Evolutionary conservation across 2,888 invertebrate species (phyloP).

Genomic region (Siphonodentalium dalli): DNA sequence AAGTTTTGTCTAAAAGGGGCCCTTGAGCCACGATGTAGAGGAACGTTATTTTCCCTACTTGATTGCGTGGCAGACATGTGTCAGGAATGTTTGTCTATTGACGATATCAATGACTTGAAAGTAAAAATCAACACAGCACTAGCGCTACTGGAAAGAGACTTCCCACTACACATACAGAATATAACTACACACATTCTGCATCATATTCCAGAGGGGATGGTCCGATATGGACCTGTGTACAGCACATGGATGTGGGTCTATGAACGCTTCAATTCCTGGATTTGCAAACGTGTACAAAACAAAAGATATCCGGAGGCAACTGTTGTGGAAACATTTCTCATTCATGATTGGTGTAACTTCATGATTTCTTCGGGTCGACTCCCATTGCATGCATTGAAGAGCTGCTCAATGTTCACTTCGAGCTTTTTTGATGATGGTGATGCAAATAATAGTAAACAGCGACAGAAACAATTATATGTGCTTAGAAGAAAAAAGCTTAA

Average conservation of each 20-base stretch:
- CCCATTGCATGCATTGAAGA: no score
- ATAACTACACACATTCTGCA: background rate
- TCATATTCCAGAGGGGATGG: background rate
- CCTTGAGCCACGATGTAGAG: background rate
- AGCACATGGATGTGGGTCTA: conserved; percentile 11
- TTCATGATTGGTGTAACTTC: conserved; percentile 4
- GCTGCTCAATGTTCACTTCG: no score
- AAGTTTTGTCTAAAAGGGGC: background rate
- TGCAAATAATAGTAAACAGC: no score
- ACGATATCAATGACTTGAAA: conserved; percentile 1
- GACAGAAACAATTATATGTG: no score
- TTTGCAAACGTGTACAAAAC: conserved; percentile 7
- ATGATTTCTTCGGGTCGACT: conserved; percentile 2
- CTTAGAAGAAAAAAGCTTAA: no score
- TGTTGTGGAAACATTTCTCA: conserved; percentile 6
- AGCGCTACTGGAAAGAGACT: conserved; percentile 2
- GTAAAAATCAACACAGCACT: conserved; percentile 2
- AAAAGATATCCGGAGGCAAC: conserved; percentile 11
- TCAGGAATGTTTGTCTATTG: background rate
- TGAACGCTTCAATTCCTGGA: conserved; percentile 12
- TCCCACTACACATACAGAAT: no score
- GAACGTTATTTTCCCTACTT: conserved; percentile 6
- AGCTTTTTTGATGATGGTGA: no score
- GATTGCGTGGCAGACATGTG: conserved; percentile 4
- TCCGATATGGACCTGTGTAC: conserved; percentile 7